Percentiles rank a stretch among this genome's conserved stretches.
phyloP scores from a whole-genome alignment of 2,113 vertebrate species.

The Tyto alba region DNA sequence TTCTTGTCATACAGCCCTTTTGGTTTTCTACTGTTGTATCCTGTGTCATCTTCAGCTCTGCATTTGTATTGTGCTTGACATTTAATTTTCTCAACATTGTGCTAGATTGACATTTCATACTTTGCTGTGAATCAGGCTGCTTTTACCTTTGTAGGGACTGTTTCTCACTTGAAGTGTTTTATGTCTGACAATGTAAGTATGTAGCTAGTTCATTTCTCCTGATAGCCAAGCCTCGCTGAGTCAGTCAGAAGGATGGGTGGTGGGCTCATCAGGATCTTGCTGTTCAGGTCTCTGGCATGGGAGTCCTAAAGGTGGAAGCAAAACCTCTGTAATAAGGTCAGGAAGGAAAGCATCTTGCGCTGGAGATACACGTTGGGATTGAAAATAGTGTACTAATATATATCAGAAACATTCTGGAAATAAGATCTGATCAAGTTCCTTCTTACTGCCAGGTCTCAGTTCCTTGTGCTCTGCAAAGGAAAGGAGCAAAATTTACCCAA shows the following conservation, averaged over 20 bases:
- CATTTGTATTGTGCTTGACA: background rate
- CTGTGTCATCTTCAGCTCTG: background rate
- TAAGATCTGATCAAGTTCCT: background rate
- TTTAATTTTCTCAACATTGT: background rate
- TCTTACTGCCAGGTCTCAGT: background rate
- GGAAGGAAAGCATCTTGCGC: background rate
- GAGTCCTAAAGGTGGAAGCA: background rate
- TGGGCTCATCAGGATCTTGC: background rate
- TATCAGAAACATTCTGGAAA: background rate
- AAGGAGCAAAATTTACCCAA: background rate
- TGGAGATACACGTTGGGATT: background rate
- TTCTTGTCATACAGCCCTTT: background rate
- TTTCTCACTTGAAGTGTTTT: background rate
- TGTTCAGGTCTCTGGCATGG: background rate
- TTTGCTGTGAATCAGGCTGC: background rate
- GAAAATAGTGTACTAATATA: background rate
- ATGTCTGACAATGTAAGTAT: background rate
- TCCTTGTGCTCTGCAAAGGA: background rate
- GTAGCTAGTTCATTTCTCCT: background rate
- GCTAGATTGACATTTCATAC: background rate
- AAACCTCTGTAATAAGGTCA: background rate
- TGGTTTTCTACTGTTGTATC: background rate
- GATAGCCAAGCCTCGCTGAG: background rate
- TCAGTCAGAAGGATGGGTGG: background rate
- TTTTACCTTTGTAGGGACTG: background rate